Conservation (phyloP, 1,140 invertebrate species). For the Eueides isabella region DNA sequence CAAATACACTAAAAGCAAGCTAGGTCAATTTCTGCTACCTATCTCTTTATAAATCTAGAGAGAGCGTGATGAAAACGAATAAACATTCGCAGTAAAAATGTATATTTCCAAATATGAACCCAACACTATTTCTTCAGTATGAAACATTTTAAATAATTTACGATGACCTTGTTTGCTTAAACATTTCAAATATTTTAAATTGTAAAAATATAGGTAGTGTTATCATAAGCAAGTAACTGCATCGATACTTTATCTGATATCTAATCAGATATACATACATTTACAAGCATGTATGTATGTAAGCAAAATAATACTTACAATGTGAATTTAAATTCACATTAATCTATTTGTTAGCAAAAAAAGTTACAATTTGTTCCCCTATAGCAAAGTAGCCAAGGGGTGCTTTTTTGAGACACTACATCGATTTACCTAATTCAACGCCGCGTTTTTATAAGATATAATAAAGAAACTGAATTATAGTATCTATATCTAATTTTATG, state of each 20-base stretch:
- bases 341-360: too few species aligned
- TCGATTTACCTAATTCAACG: too few species aligned
- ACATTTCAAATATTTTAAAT: neutral
- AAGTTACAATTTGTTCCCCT: too few species aligned
- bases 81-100: neutral
- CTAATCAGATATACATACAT: neutral
- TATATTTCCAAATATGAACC: neutral
- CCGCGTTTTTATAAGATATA: too few species aligned
- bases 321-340: neutral
- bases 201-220: neutral
- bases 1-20: too few species aligned
- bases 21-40: too few species aligned
- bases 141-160: neutral
- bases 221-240: neutral
- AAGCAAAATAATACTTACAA: neutral
- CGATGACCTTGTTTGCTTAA: neutral
- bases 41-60: too few species aligned
- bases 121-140: neutral
- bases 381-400: too few species aligned
- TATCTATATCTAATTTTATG: too few species aligned
- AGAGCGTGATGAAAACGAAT: neutral
- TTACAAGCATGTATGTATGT: neutral
- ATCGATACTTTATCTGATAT: constrained; percentile 3
- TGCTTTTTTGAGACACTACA: too few species aligned
- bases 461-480: too few species aligned